Conservation (phyloP, 1,140 invertebrate genomes). For the Zophobas morio region DNA sequence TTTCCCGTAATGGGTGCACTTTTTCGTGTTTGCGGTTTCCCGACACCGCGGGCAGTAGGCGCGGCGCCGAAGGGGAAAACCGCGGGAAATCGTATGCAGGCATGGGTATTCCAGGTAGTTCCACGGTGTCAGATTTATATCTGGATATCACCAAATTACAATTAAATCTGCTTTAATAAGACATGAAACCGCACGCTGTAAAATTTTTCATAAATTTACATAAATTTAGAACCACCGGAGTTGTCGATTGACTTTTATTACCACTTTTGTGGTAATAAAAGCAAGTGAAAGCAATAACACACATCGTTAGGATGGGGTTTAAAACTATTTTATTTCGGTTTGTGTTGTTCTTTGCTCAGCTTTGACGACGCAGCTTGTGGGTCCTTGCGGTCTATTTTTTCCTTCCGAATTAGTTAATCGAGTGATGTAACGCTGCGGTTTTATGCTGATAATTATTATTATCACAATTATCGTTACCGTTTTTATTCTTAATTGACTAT, state of each 20-base stretch:
- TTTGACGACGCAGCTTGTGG: not conserved
- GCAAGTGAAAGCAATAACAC: constrained; percentile 33
- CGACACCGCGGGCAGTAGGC: not conserved
- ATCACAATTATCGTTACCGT: not conserved
- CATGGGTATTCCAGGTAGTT: not conserved
- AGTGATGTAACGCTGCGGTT: not conserved
- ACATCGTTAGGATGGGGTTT: constrained; percentile 30
- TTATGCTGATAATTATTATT: too few relatives aligned
- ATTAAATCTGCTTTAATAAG: constrained; percentile 23
- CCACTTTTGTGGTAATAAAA: constrained; percentile 29
- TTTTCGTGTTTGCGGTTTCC: not conserved
- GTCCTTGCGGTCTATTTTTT: not conserved
- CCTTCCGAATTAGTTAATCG: constrained; percentile 6
- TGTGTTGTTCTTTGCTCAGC: constrained; percentile 2
- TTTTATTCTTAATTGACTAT: constrained; percentile 10
- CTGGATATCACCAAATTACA: constrained; percentile 8
- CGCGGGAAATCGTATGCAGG: not conserved
- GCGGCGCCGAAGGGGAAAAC: not conserved
- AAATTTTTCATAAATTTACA: constrained; percentile 41
- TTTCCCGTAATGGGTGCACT: too few relatives aligned
- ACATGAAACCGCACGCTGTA: constrained; percentile 30
- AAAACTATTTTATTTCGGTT: constrained; percentile 34
- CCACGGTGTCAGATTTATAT: not conserved
- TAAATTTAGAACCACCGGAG: constrained; percentile 29
- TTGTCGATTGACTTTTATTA: constrained; percentile 41